Conservation (phyloP, 2,888 invertebrate genomes). For the Calameuta pallipes region DNA sequence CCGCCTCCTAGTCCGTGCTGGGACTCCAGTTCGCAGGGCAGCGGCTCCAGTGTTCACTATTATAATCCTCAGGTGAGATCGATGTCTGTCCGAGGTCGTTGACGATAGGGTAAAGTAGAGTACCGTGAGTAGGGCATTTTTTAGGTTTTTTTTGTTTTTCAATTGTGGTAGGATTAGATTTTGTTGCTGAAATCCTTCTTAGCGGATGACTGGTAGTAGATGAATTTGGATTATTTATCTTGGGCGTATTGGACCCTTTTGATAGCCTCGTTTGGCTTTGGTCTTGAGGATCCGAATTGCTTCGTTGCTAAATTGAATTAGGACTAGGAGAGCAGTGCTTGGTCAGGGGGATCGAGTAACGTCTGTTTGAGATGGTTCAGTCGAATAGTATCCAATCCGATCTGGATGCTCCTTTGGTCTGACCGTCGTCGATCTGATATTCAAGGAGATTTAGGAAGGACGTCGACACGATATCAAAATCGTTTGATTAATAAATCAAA, state of each 20-base stretch:
- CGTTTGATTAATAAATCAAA: neutral
- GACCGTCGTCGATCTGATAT: neutral
- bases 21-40: conserved; percentile 64
- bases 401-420: neutral
- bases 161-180: too few relatives aligned
- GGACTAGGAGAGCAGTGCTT: neutral
- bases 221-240: neutral
- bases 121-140: neutral
- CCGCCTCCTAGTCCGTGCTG: conserved; percentile 63
- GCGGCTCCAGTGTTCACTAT: conserved; percentile 63
- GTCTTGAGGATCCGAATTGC: neutral
- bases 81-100: too few relatives aligned
- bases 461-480: neutral
- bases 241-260: neutral
- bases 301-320: neutral
- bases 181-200: neutral
- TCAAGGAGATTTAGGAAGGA: neutral
- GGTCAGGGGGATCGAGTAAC: neutral
- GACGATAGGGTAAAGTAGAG: neutral
- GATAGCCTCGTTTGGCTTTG: neutral
- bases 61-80: conserved; percentile 62
- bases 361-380: neutral
- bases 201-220: too few relatives aligned
- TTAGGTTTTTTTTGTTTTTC: neutral
- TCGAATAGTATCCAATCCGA: neutral